These are phyloP conservation scores for Psammodynastes pulverulentus DNA, from an alignment of 2,113 vertebrate genomes.

Conservation along the genomic window DNA sequence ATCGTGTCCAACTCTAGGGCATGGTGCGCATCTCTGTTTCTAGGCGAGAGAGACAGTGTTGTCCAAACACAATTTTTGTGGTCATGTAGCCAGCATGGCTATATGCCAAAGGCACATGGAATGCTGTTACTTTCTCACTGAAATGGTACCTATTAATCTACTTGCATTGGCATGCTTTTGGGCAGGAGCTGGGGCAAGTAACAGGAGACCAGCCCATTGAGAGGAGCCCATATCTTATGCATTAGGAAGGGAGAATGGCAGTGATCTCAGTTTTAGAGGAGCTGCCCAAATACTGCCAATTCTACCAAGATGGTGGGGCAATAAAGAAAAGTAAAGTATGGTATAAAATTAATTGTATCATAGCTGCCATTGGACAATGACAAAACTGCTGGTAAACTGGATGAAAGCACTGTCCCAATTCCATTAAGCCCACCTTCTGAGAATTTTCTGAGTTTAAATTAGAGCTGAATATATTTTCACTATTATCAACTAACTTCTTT, in stretches of 20 bases:
- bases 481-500: not conserved
- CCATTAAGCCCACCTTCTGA: not conserved
- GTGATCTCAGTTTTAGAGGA: not conserved
- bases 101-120: not conserved
- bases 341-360: not conserved
- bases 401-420: not conserved
- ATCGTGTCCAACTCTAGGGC: not conserved
- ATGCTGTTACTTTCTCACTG: not conserved
- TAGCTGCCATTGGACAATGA: not conserved
- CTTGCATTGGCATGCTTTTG: not conserved
- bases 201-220: not conserved
- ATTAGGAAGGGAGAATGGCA: not conserved
- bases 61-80: not conserved
- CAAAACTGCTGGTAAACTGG: not conserved
- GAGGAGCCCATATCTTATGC: not conserved
- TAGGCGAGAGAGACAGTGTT: not conserved
- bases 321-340: not conserved
- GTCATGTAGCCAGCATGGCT: not conserved
- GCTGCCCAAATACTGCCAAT: not conserved
- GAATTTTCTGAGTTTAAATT: not conserved
- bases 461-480: not conserved
- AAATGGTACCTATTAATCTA: not conserved
- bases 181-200: not conserved
- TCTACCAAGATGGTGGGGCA: not conserved
- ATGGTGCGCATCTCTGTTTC: not conserved